A percentile compares a stretch with the other conserved stretches of the same genome.
These are phyloP conservation scores for Drosophila saltans DNA, from an alignment of 1,140 invertebrate genomes.

Conservation along the genomic window DNA sequence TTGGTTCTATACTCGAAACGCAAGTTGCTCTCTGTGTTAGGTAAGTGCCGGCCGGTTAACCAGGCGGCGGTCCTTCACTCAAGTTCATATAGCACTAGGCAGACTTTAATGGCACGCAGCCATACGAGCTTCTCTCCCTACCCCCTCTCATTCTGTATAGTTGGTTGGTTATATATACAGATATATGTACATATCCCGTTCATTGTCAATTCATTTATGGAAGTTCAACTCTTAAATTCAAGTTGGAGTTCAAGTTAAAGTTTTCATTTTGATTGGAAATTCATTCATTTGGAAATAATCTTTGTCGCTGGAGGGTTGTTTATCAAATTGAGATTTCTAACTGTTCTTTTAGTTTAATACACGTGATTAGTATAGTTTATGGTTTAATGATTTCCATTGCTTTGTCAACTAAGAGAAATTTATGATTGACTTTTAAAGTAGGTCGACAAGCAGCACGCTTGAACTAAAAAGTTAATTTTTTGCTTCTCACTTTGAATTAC, in stretches of 20 bases:
- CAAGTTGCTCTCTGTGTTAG: constrained; percentile 17
- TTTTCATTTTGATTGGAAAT: constrained; percentile 24
- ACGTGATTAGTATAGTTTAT: constrained; percentile 15
- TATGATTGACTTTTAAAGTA: neutral
- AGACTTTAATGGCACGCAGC: constrained; percentile 70
- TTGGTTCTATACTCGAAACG: constrained; percentile 48
- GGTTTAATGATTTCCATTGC: constrained; percentile 49
- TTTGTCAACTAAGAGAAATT: constrained; percentile 16
- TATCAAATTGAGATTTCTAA: constrained; percentile 34
- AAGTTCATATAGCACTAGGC: constrained; percentile 74
- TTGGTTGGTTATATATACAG: constrained; percentile 1
- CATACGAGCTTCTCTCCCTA: constrained; percentile 37
- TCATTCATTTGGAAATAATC: constrained; percentile 62
- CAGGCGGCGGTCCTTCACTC: constrained; percentile 40
- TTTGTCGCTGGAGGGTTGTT: constrained; percentile 49
- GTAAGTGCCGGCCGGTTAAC: constrained; percentile 38
- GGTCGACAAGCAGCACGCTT: neutral
- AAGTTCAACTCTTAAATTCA: constrained; percentile 65
- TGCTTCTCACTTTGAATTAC: too few species aligned
- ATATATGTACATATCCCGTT: constrained; percentile 1
- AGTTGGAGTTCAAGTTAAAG: constrained; percentile 59
- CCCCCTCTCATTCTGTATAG: too few species aligned
- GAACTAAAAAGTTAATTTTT: too few species aligned
- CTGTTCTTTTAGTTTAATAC: constrained; percentile 40
- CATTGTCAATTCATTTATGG: constrained; percentile 65